Base-by-base conservation (phyloP, 2,797 vertebrate species). In the Myoxocephalus aenaeus region DNA sequence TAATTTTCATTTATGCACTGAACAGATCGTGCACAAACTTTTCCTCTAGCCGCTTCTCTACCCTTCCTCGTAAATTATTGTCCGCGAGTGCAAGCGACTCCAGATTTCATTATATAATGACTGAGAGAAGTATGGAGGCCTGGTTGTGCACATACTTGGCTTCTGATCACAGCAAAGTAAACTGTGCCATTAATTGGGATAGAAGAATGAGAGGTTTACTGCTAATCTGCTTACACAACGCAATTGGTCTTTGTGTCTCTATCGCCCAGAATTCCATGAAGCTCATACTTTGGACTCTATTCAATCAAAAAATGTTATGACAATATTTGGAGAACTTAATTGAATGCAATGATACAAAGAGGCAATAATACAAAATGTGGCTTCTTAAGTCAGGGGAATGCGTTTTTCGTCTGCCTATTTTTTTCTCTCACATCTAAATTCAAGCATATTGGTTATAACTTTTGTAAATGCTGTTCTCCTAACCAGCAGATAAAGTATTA, bases 1-100 rank as follows among this genome's bases (percentile, higher is more conserved):
- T 92, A 90, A 92, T 89, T 90, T 89, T 86, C 87, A 91, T 93
- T 93, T 85, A 90, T 92, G 81, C 88, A 82, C 83, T 80, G 83
- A 93, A 90, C 80, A 88, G 83, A 92, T 88, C 72, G 18, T 50
- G 67, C 75, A 63, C 78, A 89, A 87, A 83, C 73, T 84, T 84
- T 57, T 74, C 77, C 75, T 82, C 62, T 58, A 36, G 77, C 36
- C 51, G 20, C 72, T 71, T 80, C 66, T 70, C 58, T 64, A 75
- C 62, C 53, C 81, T 91, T 76, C 89, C 87, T 93, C 84, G 69
- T 93, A 90, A 90, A 92, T 93, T 90, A 91, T 87, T 84, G 84
- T 92, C 90, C 79, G 3, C 7, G 56, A 90, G 77, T 78, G 79
- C 79, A 83, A 84, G 86, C 48, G 70, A 82, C 81, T 89, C 69